phyloP scores from a whole-genome alignment of 2,797 vertebrate genomes.

The Phataginus tetradactyla region DNA sequence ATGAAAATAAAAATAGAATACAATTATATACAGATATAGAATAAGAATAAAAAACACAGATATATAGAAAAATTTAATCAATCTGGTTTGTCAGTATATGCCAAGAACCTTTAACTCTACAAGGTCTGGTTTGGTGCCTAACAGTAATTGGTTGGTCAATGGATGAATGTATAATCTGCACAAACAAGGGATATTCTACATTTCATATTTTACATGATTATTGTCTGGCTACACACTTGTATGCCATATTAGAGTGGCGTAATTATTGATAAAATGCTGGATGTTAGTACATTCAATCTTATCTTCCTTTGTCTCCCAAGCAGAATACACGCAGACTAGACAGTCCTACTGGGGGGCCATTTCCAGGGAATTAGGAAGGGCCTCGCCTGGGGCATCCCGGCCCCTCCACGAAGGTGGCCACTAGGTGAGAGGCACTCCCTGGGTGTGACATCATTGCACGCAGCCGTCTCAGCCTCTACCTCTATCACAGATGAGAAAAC shows the following conservation, averaged over 20 bases:
- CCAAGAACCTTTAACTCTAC: background rate
- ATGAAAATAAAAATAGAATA: background rate
- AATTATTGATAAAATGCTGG: background rate
- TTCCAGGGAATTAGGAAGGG: background rate
- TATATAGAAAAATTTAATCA: background rate
- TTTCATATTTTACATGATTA: background rate
- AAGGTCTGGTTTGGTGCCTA: background rate
- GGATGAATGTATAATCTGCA: background rate
- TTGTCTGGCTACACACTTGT: accelerated
- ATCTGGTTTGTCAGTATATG: background rate
- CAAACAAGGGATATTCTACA: no score
- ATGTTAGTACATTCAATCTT: accelerated
- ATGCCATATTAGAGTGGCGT: no score
- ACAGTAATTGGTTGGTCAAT: accelerated
- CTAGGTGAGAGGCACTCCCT: background rate
- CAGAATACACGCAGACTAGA: background rate
- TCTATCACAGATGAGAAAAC: background rate
- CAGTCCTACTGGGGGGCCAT: background rate
- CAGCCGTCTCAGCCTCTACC: accelerated
- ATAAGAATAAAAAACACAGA: background rate
- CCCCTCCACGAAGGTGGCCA: background rate
- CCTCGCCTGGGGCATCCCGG: background rate
- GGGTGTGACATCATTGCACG: accelerated
- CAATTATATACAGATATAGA: background rate
- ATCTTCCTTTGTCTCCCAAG: background rate